A percentile compares a stretch with the other conserved stretches of the same genome.
Evolutionary conservation across 2,797 vertebrate genomes (phyloP).

Genomic region (Parauchenoglanis ngamensis): DNA sequence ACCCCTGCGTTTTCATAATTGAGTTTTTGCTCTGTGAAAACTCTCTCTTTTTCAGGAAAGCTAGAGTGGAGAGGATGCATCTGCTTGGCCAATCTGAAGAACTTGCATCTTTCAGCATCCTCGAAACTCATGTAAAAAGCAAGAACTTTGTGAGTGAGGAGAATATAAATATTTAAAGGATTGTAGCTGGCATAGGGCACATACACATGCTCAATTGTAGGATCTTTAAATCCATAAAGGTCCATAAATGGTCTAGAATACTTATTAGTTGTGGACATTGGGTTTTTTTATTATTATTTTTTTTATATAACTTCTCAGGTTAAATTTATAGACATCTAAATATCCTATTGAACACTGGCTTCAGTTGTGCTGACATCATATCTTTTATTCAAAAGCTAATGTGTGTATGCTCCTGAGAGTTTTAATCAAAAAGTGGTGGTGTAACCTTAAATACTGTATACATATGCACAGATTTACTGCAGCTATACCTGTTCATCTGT

Average conservation of each 20-base stretch:
- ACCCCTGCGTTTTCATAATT: slow-evolving; percentile 38
- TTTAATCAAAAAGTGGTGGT: neutral
- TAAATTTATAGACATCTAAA: neutral
- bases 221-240: neutral
- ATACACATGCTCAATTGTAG: neutral
- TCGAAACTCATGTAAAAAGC: neutral
- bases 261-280: neutral
- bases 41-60: slow-evolving; percentile 23
- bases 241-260: neutral
- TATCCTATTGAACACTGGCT: neutral
- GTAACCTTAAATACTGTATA: neutral
- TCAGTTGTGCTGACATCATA: neutral
- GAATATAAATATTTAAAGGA: slow-evolving; percentile 5
- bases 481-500: neutral
- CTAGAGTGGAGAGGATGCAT: neutral
- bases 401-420: neutral
- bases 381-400: neutral
- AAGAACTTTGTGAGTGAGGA: neutral
- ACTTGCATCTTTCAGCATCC: neutral
- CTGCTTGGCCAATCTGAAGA: neutral
- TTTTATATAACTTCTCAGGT: neutral
- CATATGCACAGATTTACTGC: neutral
- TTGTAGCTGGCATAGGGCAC: neutral
- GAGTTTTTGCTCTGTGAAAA: slow-evolving; percentile 31
- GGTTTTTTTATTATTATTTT: neutral